Evolutionary conservation across 2,888 invertebrate genomes (phyloP).

Genomic region (Drosophila peninsularis): DNA sequence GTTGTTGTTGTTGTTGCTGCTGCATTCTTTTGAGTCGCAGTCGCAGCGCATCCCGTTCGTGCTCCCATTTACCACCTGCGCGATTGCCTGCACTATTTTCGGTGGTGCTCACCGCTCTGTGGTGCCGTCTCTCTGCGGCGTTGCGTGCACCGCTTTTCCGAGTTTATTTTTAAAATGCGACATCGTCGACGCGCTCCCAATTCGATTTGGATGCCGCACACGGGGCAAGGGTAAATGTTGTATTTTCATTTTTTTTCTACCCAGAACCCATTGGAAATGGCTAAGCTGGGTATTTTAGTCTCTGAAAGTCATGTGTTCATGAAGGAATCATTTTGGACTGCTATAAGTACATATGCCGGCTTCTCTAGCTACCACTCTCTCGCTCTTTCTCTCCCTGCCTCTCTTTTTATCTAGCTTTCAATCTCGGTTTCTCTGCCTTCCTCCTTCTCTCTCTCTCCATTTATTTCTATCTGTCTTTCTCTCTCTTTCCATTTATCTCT

Average conservation of each 20-base stretch:
- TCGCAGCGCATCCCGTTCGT: constrained; percentile 62
- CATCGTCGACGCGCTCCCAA: constrained; percentile 62
- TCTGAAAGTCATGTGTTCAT: no score
- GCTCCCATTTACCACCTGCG: constrained; percentile 78
- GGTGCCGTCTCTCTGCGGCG: constrained; percentile 22
- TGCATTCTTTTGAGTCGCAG: constrained; percentile 55
- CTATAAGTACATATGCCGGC: not conserved
- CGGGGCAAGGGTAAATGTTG: constrained; percentile 68
- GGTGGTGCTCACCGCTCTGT: constrained; percentile 33
- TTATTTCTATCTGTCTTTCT: not conserved
- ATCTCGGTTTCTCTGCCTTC: not conserved
- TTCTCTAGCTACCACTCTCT: not conserved
- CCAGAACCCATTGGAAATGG: not conserved
- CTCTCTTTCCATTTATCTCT: not conserved
- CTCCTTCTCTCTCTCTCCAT: not conserved
- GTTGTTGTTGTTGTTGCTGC: constrained; percentile 24
- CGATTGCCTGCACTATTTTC: constrained; percentile 72
- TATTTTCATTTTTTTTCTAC: constrained; percentile 4
- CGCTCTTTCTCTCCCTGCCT: not conserved
- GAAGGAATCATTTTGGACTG: not conserved
- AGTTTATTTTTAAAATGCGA: constrained; percentile 69
- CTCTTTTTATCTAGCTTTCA: no score
- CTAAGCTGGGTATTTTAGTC: not conserved
- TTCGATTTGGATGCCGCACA: constrained; percentile 43
- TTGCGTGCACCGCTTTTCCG: constrained; percentile 54